Base-by-base conservation (phyloP, 2,113 vertebrate genomes). In the Rhinogobius similis region DNA sequence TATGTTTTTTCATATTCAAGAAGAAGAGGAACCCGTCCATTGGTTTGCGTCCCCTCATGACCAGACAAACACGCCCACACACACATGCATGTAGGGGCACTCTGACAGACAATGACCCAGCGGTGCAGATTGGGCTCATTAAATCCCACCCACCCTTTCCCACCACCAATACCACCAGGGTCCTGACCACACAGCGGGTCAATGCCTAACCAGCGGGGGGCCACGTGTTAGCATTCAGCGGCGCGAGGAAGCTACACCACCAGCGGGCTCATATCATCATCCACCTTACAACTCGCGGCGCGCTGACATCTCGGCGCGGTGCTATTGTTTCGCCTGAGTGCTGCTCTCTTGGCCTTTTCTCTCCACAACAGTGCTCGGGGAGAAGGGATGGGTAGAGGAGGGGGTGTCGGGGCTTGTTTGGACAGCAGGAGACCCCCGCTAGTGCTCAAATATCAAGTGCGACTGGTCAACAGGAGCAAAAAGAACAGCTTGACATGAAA, bases 261-360 rank as follows among this genome's bases (percentile, higher is more conserved):
- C 80, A 83, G 79, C 81, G 81, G 83, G 84, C 86, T 87, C 88
- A 81, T 88, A 89, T 90, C 83, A 89, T 89, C 89, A 85, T 90
- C 89, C 83, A 86, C 82, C 83, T 87, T 85, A 82, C 86, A 83
- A 82, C 82, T 88, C 83, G 74, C 75, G 52, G 73, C 82, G 84
- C 80, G 18, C 73, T 89, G 89, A 89, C 90, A 84, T 84, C 86
- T 87, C 89, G 81, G 84, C 71, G 58, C 73, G 52, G 87, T 68
- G 85, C 86, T 88, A 87, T 89, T 90, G 89, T 89, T 89, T 89
- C 83, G 86, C 84, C 82, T 88, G 85, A 85, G 84, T 69, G 83
- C 85, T 82, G 85, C 88, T 90, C 88, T 87, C 80, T 76, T 91
- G 88, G 86, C 87, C 90, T 90, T 90, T 88, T 78, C 87, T 82